Base-by-base conservation (phyloP, 1,140 invertebrate species). In the Drosophila melanica region DNA sequence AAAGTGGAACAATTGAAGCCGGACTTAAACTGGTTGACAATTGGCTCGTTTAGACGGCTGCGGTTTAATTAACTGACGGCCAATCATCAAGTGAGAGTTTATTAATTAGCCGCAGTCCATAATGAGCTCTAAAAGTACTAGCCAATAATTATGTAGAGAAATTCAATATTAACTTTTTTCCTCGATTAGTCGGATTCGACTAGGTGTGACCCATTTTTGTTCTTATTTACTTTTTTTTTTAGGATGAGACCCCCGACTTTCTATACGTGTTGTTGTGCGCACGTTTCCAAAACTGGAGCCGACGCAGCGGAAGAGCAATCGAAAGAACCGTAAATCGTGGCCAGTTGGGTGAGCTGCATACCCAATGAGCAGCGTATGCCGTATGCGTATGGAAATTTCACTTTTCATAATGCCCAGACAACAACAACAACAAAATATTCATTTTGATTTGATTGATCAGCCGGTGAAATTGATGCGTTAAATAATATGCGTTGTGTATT, bases 1-100 rank as follows among this genome's bases (percentile, higher is more conserved):
- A 75, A 89, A 89, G 79, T 89, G 84, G 84, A 84, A 75, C 84
- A 80, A 86, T 87, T 89, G 54, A 54, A 89, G 73, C 84, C 84
- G 84, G 84, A 89, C 66, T 89, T 64, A 57, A 79, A 73, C 51
- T 64, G 60, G 69, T 66, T 20, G 23, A 23, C 37, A 54, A 60
- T 44, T 30, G 62, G 41, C 44, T 67, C 37, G 47, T 4, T 67
- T 41, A 72, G 42, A 64, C 50, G 67, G 60, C 59, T 48, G 20
- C 44, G 59, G 20, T 62, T 74, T 72, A 81, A 82, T 81, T 76
- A 79, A 69, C 18, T 45, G 62, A 16, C 55, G 35, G 41, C 11
- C 30, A 65, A 77, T 86, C 58, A 89, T 86, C 58, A 89, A 87
- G 84, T 89, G 82, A 87, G 82, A 87, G 82, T 87, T 89, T 69